phyloP scores from a whole-genome alignment of 2,797 vertebrate species.

The Dermochelys coriacea region DNA sequence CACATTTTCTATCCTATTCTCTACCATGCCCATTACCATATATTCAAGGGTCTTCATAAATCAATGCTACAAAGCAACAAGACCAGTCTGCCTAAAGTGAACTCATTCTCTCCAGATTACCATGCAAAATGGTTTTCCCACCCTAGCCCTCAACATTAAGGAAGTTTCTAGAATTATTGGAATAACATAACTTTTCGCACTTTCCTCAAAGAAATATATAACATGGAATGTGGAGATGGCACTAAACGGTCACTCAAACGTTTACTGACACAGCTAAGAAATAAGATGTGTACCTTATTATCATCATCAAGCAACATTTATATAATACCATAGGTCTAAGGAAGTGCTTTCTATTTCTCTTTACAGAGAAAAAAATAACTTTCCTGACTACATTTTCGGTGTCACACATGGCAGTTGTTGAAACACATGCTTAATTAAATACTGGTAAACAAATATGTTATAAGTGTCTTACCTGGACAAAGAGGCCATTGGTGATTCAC shows the following conservation, averaged over 20 bases:
- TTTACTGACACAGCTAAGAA: slow-evolving; percentile 1
- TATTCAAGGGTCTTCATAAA: slow-evolving; percentile 16
- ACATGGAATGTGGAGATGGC: neutral
- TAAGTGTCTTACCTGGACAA: neutral
- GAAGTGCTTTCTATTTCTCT: neutral
- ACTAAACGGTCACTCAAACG: neutral
- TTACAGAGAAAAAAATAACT: neutral
- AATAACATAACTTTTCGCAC: neutral
- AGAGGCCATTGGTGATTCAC: too few species aligned
- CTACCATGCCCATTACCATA: too few species aligned
- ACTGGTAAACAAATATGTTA: neutral
- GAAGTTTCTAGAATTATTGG: too few species aligned
- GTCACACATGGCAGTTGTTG: too few species aligned
- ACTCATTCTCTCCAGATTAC: neutral
- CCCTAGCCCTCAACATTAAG: neutral
- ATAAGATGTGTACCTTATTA: neutral
- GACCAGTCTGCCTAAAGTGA: neutral
- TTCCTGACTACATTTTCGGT: neutral
- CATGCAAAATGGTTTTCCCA: slow-evolving; percentile 36
- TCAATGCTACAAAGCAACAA: neutral
- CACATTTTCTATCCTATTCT: slow-evolving; percentile 38
- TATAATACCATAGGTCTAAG: neutral
- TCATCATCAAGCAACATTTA: neutral
- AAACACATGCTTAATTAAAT: neutral
- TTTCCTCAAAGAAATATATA: neutral